Base-by-base conservation (phyloP, 2,113 vertebrate species). In the Peromyscus leucopus region DNA sequence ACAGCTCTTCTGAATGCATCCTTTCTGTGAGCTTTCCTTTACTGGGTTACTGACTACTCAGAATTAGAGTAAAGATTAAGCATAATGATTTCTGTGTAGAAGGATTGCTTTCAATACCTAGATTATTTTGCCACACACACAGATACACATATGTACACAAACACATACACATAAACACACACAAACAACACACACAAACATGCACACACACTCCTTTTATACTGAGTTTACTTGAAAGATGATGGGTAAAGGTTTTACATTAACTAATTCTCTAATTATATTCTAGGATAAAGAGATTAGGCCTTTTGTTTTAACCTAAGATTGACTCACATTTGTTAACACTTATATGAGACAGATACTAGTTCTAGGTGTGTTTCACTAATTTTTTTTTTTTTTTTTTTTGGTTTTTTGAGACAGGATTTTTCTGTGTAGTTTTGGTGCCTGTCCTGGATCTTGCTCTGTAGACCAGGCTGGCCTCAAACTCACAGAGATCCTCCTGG, bases 141-240 rank as follows among this genome's bases (percentile, higher is more conserved):
- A 57, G 17, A 55, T 9, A 61, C 11, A 31, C 28, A 59, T 15
- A 57, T 33, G 48, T 16, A 42, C 24, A 15, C 12, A 67, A 12
- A 31, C 5, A 22, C 59, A 90, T 26, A 42, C 42, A 69, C 19
- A 63, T 7, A 46, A 33, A 10, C 42, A 74, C 67, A 17, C 39
- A 74, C 69, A 71, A 19, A 69, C 26, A 61, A 61, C 24, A 57
- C 24, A 63, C 12, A n/a, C 57, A 22, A 22, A 78, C 31, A 72
- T n/a, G 65, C 13, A 67, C 12, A 86, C 36, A 79, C 3, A 80
- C 46, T 11, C 17, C 4, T 92, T 80, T 78, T 67, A 63, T 36
- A 89, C 59, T 91, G 84, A 63, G 51, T 90, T 92, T n/a, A 71
- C 69, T 75, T 95, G 74, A 51, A 93, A 97, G 79, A 76, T 74